Evolutionary conservation across 2,888 invertebrate species (phyloP), one percentile per base, ranked within the genome.

Genomic region (Saturnia pavonia): DNA sequence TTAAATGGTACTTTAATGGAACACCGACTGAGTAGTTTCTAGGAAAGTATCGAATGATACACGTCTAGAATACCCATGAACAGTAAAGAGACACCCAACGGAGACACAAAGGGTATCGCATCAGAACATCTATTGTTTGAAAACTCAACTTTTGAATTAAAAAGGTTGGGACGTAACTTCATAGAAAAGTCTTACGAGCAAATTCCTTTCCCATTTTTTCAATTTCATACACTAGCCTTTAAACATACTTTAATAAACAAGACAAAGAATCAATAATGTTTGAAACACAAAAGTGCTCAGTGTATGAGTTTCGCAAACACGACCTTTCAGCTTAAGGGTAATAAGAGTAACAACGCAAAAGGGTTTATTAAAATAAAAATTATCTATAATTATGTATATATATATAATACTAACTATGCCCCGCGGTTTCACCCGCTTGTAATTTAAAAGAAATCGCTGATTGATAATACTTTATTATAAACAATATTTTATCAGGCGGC

Each of bases 61-160:
- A 19, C n/a, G n/a, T 65, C 40, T 65, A 65, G 40, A 65, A 65
- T 65, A 65, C n/a, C 40, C 40, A 40, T 40, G 65, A 40, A 65
- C 19, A 40, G 40, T 65, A 65, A 65, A 19, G n/a, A 40, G 65
- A 40, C n/a, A 40, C 40, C 40, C 34, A 7, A 57, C 57, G 22
- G 1, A 1, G n/a, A 19, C 19, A 65, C 65, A 65, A 65, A 65
- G 40, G 40, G 7, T 65, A 40, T 65, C 65, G 40, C 60, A 40
- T 40, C 34, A 40, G 8, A 16, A 63, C 63, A 19, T 40, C 40
- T n/a, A 40, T 65, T 65, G 40, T 65, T 25, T 40, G 22, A 40
- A 65, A 40, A 16, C 16, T 63, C 25, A 63, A 34, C 60, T 63
- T 63, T 63, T 63, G 11, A 63, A 27, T 63, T 63, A 16, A 63